Evolutionary conservation across 1,140 invertebrate species (phyloP).

Genomic region (Heliconius eleuchia): DNA sequence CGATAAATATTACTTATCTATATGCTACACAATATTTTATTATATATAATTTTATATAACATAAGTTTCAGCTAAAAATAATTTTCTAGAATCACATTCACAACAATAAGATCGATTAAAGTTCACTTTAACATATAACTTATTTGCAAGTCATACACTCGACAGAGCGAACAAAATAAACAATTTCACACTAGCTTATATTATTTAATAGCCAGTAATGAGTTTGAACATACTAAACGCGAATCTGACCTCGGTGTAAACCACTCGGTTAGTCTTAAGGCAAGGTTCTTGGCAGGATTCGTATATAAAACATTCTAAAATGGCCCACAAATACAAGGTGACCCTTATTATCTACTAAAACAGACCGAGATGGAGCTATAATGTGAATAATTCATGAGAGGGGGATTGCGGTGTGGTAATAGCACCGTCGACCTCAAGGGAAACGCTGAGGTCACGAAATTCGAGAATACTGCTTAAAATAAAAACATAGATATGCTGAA

Average conservation of each 20-base stretch:
- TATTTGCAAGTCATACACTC: background rate
- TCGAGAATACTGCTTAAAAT: background rate
- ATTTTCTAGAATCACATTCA: background rate
- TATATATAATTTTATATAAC: background rate
- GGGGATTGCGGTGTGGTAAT: conserved; percentile 2
- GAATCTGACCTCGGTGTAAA: background rate
- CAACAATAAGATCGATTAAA: background rate
- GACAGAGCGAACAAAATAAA: background rate
- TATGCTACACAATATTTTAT: background rate
- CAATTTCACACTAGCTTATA: background rate
- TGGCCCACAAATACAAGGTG: background rate
- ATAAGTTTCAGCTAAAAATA: background rate
- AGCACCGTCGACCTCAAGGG: background rate
- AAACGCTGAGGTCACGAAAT: background rate
- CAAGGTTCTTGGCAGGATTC: conserved; percentile 3
- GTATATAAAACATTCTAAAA: background rate
- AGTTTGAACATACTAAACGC: background rate
- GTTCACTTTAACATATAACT: background rate
- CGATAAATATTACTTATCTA: background rate
- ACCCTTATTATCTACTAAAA: background rate
- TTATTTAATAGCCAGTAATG: background rate
- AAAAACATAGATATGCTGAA: no score
- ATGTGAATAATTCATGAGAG: background rate
- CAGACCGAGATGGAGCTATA: background rate
- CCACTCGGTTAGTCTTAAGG: background rate